phyloP scores from a whole-genome alignment of 2,113 vertebrate species.

The Pseudopodoces humilis region DNA sequence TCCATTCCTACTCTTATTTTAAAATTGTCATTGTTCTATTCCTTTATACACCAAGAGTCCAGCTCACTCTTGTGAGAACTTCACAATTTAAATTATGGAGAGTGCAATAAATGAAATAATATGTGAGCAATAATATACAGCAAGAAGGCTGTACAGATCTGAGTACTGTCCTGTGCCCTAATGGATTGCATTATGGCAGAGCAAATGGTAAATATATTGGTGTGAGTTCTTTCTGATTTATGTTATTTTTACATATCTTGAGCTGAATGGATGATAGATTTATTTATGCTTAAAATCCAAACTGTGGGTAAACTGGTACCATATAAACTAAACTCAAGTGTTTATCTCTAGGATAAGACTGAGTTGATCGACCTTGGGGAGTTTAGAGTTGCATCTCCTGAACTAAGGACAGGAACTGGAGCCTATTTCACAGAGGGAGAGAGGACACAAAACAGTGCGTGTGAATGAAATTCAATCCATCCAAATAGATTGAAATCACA shows the following conservation, averaged over 20 bases:
- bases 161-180: background rate
- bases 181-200: background rate
- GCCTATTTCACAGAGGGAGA: background rate
- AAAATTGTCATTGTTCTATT: background rate
- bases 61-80: background rate
- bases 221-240: background rate
- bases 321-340: background rate
- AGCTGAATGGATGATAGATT: background rate
- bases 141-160: background rate
- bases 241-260: background rate
- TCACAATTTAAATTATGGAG: background rate
- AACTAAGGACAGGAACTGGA: background rate
- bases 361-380: background rate
- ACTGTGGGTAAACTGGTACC: background rate
- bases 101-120: background rate
- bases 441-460: background rate
- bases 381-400: background rate
- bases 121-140: background rate
- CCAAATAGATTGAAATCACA: background rate
- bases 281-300: background rate
- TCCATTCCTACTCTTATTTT: background rate
- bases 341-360: background rate
- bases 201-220: background rate
- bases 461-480: background rate
- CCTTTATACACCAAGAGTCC: background rate